These are phyloP conservation scores for Mormyrops attenuatus DNA, from an alignment of 2,797 vertebrate species.

Conservation along the genomic window DNA sequence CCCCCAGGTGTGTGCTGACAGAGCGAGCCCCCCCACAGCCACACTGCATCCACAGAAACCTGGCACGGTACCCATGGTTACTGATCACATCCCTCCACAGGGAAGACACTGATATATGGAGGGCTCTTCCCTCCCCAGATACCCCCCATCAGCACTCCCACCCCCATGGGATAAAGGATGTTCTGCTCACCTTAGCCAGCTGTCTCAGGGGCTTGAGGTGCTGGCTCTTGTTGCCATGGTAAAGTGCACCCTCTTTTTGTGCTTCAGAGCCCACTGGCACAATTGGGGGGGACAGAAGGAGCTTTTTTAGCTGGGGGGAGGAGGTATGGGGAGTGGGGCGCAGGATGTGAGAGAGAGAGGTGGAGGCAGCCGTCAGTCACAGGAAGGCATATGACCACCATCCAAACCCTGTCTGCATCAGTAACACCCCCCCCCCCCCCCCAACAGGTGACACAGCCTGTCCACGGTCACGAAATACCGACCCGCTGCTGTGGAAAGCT, in stretches of 20 bases:
- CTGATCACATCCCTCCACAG: not conserved
- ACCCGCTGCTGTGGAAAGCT: not conserved
- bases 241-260: constrained; percentile 71
- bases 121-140: not conserved
- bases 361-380: constrained; percentile 44
- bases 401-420: not conserved
- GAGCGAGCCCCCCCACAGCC: not conserved
- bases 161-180: not conserved
- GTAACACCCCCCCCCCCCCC: not conserved
- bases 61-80: not conserved
- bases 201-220: constrained; percentile 67
- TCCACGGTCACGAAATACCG: not conserved
- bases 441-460: not conserved
- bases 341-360: constrained; percentile 21
- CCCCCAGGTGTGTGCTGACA: not conserved
- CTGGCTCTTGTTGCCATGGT: constrained; percentile 63
- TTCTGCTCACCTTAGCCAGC: constrained; percentile 74
- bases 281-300: constrained; percentile 85
- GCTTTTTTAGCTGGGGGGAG: constrained; percentile 79
- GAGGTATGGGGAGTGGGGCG: constrained; percentile 17
- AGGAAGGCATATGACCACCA: constrained; percentile 14
- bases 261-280: constrained; percentile 64
- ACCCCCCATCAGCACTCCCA: not conserved
- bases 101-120: not conserved
- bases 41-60: not conserved